These are phyloP conservation scores for Kryptolebias marmoratus DNA, from an alignment of 2,113 vertebrate genomes.

Conservation along the genomic window DNA sequence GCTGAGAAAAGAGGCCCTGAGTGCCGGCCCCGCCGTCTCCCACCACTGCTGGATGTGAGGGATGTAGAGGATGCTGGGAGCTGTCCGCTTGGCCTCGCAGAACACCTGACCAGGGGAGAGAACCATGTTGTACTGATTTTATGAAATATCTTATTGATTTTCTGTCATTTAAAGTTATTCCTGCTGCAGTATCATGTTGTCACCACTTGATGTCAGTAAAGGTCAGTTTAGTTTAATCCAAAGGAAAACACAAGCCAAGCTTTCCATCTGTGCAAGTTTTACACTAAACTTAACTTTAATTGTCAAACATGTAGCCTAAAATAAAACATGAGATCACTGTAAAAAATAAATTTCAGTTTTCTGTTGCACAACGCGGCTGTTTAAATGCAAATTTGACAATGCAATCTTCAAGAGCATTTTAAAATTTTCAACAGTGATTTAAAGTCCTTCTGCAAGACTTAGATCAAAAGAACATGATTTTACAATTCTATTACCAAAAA, in stretches of 20 bases:
- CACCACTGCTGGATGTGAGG: slow-evolving; percentile 88
- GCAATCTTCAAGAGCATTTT: background rate
- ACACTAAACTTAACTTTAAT: background rate
- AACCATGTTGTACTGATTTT: background rate
- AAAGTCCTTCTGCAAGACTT: background rate
- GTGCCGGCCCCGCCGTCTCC: slow-evolving; percentile 80
- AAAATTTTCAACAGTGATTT: background rate
- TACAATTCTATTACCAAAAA: background rate
- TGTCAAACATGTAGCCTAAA: background rate
- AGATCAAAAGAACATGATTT: background rate
- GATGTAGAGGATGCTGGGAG: slow-evolving; percentile 88
- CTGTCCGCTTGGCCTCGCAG: slow-evolving; percentile 85
- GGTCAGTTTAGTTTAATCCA: too few species aligned
- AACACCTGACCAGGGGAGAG: slow-evolving; percentile 78
- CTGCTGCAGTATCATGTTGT: background rate
- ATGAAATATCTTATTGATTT: too few species aligned
- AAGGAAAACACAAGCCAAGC: background rate
- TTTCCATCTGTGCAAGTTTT: background rate
- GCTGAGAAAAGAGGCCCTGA: slow-evolving; percentile 85
- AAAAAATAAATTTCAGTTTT: background rate
- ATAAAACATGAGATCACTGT: background rate
- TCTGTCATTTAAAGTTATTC: background rate
- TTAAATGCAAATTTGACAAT: background rate
- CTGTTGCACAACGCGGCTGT: background rate
- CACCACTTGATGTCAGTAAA: background rate